Conservation (phyloP, 2,888 invertebrate species). For the Heliconius hortense region DNA sequence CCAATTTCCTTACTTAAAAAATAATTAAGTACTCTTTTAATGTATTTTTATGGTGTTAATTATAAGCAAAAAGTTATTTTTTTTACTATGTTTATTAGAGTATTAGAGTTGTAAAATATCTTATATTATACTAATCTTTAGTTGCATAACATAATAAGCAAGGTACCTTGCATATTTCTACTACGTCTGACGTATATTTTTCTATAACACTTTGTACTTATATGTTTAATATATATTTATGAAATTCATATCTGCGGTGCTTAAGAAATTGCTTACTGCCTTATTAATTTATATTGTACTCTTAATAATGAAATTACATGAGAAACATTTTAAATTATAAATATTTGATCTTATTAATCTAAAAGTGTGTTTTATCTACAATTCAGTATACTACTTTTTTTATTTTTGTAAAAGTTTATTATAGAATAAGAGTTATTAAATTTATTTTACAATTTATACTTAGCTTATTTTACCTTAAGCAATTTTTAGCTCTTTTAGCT, state of each 20-base stretch:
- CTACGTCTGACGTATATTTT: neutral
- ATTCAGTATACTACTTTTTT: too few relatives aligned
- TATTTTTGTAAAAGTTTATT: neutral
- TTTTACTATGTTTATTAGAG: too few relatives aligned
- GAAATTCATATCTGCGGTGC: neutral
- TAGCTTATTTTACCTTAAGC: neutral
- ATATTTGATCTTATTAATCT: too few relatives aligned
- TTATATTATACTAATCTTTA: neutral
- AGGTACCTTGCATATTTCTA: neutral
- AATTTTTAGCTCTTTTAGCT: too few relatives aligned
- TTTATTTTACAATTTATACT: neutral
- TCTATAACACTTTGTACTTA: neutral
- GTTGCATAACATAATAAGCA: neutral
- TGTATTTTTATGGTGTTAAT: neutral
- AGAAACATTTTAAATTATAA: too few relatives aligned
- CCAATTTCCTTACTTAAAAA: neutral
- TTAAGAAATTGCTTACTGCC: neutral
- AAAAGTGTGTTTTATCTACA: too few relatives aligned
- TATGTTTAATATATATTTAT: neutral
- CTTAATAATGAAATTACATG: neutral
- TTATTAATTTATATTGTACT: neutral
- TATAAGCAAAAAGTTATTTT: neutral
- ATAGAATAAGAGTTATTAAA: neutral
- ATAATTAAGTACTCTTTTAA: neutral
- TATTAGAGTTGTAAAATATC: neutral